Evolutionary conservation across 2,113 vertebrate genomes (phyloP).

Genomic region (Narcine bancroftii): DNA sequence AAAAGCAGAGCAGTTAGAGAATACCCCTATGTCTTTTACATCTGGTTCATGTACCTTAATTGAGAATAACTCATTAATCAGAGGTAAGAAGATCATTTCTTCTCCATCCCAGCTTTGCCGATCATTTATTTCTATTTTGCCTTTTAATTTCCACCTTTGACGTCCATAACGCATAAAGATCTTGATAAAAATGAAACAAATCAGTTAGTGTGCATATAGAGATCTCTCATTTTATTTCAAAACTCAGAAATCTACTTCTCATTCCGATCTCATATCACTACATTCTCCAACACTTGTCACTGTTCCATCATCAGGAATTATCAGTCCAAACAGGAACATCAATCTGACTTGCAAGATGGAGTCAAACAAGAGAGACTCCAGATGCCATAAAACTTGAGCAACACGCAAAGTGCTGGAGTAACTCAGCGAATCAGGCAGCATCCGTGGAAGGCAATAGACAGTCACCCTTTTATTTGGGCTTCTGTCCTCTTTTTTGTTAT

Average conservation of each 20-base stretch:
- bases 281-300: neutral
- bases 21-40: neutral
- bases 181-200: conserved; percentile 49
- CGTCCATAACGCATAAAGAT: conserved; percentile 95
- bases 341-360: neutral
- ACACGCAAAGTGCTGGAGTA: no score
- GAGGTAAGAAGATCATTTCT: conserved; percentile 84
- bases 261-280: neutral
- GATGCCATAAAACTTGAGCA: no score
- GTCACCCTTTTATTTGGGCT: no score
- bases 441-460: no score
- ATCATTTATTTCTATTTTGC: conserved; percentile 90
- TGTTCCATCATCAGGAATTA: neutral
- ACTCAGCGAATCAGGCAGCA: no score
- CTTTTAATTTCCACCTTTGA: conserved; percentile 94
- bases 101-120: conserved; percentile 95
- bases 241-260: neutral
- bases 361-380: no score
- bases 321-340: neutral
- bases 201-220: neutral
- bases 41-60: conserved; percentile 72
- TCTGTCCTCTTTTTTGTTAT: no score
- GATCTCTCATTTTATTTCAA: neutral
- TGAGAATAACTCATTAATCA: conserved; percentile 83
- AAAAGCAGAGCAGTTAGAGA: neutral